Evolutionary conservation across 2,888 invertebrate genomes (phyloP), one percentile per base, ranked within the genome.

Genomic region (Parnassius glacialis): DNA sequence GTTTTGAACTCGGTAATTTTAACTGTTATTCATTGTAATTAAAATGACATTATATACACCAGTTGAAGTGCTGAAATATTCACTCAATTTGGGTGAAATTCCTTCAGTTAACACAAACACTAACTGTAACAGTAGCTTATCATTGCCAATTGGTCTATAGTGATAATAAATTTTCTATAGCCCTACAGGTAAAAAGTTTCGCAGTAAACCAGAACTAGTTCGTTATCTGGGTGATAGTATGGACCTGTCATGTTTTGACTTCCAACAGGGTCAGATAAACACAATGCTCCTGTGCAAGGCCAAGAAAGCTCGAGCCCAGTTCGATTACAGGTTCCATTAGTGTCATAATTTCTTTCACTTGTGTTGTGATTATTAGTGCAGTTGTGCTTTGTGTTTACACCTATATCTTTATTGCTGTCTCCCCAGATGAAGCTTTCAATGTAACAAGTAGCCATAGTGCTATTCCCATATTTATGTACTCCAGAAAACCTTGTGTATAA

Each of bases 211-310:
- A 68, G 95, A 96, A 89, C 92, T 97, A 84, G 94, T 95, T 72
- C 93, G 95, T 75, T 94, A 94, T 86, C 93, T 96, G 71, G 96
- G 95, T 80, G 95, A 95, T 85, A 92, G 93, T 79, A 93, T 95
- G 89, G 96, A 96, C 92, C 92, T 96, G 75, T 94, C 95, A 74
- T 94, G 94, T 80, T 96, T 96, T 92, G 96, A 97, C 93, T 96
- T 94, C 87, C 94, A 95, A 79, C 94, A 95, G 78, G 96, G 96
- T 77, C 95, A 95, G 90, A 93, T 95, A 82, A 94, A 94, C 88
- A 93, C 93, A 75, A 92, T 94, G 84, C 91, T 94, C 78, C 92
- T 94, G 81, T 93, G 94, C 85, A 95, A 95, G 92, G 93, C 93
- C 93, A 94, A 94, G 92, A 93, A 93, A 85, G 93, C 93, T 80